Base-by-base conservation (phyloP, 2,113 vertebrate genomes). In the Ranitomeya variabilis region DNA sequence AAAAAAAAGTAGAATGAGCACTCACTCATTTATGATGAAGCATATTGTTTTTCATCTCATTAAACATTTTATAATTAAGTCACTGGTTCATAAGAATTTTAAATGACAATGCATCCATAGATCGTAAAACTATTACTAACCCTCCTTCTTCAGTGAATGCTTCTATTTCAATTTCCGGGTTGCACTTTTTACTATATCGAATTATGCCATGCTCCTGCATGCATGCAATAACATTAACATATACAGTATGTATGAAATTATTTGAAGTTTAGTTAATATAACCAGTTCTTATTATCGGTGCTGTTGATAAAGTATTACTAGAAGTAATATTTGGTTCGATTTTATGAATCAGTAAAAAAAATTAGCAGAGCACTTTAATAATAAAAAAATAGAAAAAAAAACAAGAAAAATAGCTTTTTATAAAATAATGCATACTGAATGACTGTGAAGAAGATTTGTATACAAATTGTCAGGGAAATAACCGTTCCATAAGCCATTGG, bases 371-470 rank as follows among this genome's bases (percentile, higher is more conserved):
- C 85, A 91, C 90, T 91, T 82, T 59, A 87, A 90, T 90, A 82
- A 74, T 15, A 5, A 73, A 73, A 73, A 73, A 45, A 45, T 2
- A 3, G 0, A 45, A 2, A 45, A 74, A 45, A 74, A 15, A 4
- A 71, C 26, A 26, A 4, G 6, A 26, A 5, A 71, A 71, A 91
- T 90, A 67, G 85, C 0, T 59, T 18, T 78, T 66, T 92, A 91
- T 93, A 92, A 37, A 93, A 64, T 91, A 91, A 90, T 93, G 91
- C 90, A 93, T 87, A 86, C 91, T 93, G 85, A 93, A 90, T 91
- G 90, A 90, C 92, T 95, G 83, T 89, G 83, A 90, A 92, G 64
- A 90, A 91, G 91, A 90, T 91, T 21, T 83, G 18, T 67, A 66
- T 87, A 91, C 91, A 83, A 87, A 87, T 89, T 91, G 88, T 89